Evolutionary conservation across 1,140 invertebrate species (phyloP).

Genomic region (Laupala kohalensis): DNA sequence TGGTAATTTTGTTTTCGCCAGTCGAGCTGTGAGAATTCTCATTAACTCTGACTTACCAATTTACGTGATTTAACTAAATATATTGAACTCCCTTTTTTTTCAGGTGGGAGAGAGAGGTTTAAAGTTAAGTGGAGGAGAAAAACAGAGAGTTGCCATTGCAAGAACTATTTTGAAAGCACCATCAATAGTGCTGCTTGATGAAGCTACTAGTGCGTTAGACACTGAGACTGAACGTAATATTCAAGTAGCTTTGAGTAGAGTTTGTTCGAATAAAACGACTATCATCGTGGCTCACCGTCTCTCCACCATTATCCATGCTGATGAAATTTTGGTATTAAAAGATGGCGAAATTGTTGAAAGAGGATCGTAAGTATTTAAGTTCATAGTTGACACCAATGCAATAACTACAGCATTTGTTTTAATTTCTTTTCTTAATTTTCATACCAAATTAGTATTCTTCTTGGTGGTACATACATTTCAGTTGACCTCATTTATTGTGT

Average conservation of each 20-base stretch:
- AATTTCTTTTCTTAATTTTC: no score
- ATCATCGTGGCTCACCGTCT: constrained; percentile 86
- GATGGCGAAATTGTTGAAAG: constrained; percentile 84
- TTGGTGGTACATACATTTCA: no score
- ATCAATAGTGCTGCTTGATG: constrained; percentile 74
- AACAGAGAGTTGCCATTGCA: constrained; percentile 87
- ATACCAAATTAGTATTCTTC: no score
- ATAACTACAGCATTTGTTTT: no score
- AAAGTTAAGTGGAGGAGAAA: constrained; percentile 76
- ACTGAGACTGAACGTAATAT: constrained; percentile 76
- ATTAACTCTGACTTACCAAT: no score
- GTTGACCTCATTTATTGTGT: no score
- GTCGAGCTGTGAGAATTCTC: no score
- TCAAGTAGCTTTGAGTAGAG: constrained; percentile 55
- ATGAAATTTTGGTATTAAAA: constrained; percentile 81
- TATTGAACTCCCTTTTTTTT: constrained; percentile 9
- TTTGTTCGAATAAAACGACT: constrained; percentile 76
- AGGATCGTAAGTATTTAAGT: constrained; percentile 57
- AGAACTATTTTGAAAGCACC: constrained; percentile 80
- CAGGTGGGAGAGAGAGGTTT: constrained; percentile 68
- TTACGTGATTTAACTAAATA: not conserved
- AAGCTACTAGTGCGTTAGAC: constrained; percentile 76
- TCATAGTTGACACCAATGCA: no score
- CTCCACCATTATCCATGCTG: constrained; percentile 85
- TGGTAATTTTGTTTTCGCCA: no score